Conservation (phyloP, 2,888 invertebrate genomes). For the Drosophila bunnanda region DNA sequence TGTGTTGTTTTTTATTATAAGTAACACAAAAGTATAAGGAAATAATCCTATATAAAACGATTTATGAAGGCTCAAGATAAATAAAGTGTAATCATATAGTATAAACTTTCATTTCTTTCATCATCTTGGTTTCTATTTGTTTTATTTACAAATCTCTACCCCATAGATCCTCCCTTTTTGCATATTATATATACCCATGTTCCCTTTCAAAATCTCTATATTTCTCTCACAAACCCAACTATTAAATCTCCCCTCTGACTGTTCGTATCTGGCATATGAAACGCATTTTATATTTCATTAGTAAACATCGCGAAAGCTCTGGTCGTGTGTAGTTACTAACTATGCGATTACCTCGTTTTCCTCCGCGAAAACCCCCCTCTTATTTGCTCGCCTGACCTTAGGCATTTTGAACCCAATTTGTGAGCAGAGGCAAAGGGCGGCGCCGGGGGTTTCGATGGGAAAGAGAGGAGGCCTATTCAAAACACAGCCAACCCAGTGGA, state of each 20-base stretch:
- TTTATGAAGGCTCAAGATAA: not conserved
- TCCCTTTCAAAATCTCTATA: not conserved
- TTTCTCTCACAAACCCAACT: slow-evolving; percentile 18
- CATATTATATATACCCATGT: not conserved
- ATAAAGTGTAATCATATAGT: not conserved
- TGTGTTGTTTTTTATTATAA: too few relatives aligned
- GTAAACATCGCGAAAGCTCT: slow-evolving; percentile 63
- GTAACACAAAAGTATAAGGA: not conserved
- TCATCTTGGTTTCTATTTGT: not conserved
- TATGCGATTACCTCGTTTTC: slow-evolving; percentile 64
- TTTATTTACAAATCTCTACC: not conserved
- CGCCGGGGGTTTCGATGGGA: slow-evolving; percentile 12
- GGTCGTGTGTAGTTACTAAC: slow-evolving; percentile 67
- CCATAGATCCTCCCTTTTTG: too few relatives aligned
- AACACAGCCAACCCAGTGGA: slow-evolving; percentile 39
- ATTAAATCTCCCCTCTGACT: slow-evolving; percentile 32
- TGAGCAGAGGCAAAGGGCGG: slow-evolving; percentile 45
- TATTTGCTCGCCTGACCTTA: slow-evolving; percentile 68
- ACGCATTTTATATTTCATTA: slow-evolving; percentile 69
- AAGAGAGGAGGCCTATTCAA: slow-evolving; percentile 22
- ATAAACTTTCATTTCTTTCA: not conserved
- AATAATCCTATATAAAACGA: not conserved
- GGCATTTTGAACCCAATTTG: slow-evolving; percentile 73
- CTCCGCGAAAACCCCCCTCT: slow-evolving; percentile 7
- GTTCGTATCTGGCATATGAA: slow-evolving; percentile 28